Percentiles rank a stretch among this genome's conserved stretches.
These are phyloP conservation scores for Platyscapa corneri DNA, from an alignment of 1,140 invertebrate species.

Conservation along the genomic window DNA sequence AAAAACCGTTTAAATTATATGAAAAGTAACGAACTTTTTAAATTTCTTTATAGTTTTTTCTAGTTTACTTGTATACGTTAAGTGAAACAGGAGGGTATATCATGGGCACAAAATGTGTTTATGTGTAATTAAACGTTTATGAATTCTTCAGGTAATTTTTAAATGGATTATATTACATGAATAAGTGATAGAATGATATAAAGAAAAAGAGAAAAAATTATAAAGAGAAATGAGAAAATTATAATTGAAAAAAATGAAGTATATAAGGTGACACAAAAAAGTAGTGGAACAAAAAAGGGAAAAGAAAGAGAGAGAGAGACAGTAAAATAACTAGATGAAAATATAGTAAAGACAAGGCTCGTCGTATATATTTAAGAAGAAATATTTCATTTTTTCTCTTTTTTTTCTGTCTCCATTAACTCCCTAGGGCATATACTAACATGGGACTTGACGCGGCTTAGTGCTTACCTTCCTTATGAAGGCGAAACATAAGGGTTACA, in stretches of 20 bases:
- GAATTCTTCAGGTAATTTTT: slow-evolving; percentile 69
- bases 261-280: not conserved
- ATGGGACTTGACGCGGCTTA: not conserved
- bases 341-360: slow-evolving; percentile 56
- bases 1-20: no score
- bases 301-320: not conserved
- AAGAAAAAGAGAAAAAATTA: no score
- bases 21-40: no score
- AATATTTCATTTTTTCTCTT: not conserved
- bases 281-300: slow-evolving; percentile 48
- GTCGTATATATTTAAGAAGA: slow-evolving; percentile 71
- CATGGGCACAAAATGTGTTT: not conserved
- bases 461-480: not conserved
- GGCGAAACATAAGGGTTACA: slow-evolving; percentile 71
- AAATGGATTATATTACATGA: slow-evolving; percentile 65
- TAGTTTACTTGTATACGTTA: not conserved
- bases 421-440: slow-evolving; percentile 57
- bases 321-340: slow-evolving; percentile 39
- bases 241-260: no score
- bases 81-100: not conserved
- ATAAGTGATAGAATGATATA: slow-evolving; percentile 70
- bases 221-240: no score
- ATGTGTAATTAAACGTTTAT: slow-evolving; percentile 68
- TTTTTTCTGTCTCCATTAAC: not conserved
- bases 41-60: no score